A percentile compares a stretch with the other conserved stretches of the same genome.
These are phyloP conservation scores for Merops nubicus DNA, from an alignment of 2,113 vertebrate genomes.

Conservation along the genomic window DNA sequence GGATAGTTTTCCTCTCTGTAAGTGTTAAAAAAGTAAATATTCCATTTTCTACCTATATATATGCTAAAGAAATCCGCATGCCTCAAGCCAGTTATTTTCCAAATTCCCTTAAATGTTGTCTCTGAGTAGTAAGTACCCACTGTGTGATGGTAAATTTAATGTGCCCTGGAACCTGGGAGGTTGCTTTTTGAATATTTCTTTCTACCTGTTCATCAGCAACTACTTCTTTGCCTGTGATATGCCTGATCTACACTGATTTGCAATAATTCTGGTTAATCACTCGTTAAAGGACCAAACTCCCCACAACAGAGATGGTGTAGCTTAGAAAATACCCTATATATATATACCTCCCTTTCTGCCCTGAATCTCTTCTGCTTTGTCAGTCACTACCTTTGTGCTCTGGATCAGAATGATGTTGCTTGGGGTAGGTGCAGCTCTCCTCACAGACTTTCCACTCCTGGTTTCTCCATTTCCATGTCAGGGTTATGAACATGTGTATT, in stretches of 20 bases:
- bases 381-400: background rate
- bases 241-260: background rate
- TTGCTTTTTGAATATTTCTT: background rate
- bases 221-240: background rate
- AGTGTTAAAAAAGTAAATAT: background rate
- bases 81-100: background rate
- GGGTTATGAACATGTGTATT: background rate
- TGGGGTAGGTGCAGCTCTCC: background rate
- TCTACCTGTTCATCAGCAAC: background rate
- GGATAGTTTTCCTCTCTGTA: background rate
- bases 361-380: background rate
- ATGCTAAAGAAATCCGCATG: background rate
- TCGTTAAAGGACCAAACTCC: background rate
- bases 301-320: background rate
- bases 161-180: background rate
- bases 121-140: background rate
- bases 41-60: background rate
- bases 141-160: background rate
- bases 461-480: conserved; percentile 15
- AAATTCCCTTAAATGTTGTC: background rate
- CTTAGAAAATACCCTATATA: background rate
- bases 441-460: background rate
- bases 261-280: background rate
- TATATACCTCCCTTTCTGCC: background rate
- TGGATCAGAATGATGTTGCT: background rate